Percentiles rank a stretch among this genome's conserved stretches.
phyloP scores from a whole-genome alignment of 2,797 vertebrate genomes.

The Lagocephalus sceleratus region DNA sequence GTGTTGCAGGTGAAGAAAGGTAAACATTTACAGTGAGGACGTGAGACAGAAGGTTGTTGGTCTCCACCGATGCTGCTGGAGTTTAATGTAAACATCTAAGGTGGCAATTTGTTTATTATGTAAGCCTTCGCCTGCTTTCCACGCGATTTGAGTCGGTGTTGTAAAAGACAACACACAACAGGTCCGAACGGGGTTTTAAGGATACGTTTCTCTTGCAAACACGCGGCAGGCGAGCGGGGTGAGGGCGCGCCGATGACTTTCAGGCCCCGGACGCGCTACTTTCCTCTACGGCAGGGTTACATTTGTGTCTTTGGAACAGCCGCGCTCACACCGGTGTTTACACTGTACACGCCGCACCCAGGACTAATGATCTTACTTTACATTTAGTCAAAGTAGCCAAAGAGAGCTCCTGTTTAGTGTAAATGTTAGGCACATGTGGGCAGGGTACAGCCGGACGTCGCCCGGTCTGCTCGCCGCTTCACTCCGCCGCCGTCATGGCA shows the following conservation, averaged over 20 bases:
- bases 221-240: not conserved
- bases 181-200: slow-evolving; percentile 1
- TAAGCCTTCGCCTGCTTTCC: slow-evolving; percentile 17
- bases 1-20: not conserved
- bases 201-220: not conserved
- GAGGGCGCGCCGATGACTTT: not conserved
- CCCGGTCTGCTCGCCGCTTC: slow-evolving; percentile 1
- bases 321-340: slow-evolving; percentile 25
- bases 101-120: slow-evolving; percentile 40
- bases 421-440: slow-evolving; percentile 31
- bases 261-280: not conserved
- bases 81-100: slow-evolving; percentile 47
- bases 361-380: slow-evolving; percentile 30
- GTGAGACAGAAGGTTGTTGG: not conserved
- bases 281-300: slow-evolving; percentile 12
- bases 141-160: slow-evolving; percentile 25
- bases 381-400: slow-evolving; percentile 34
- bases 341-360: slow-evolving; percentile 36
- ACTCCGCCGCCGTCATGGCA: slow-evolving; percentile 22
- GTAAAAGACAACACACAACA: slow-evolving; percentile 41
- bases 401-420: slow-evolving; percentile 52
- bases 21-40: not conserved
- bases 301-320: slow-evolving; percentile 3
- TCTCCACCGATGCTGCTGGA: slow-evolving; percentile 22
- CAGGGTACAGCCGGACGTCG: slow-evolving; percentile 26